Conservation (phyloP, 2,888 invertebrate species). For the Escarpia spicata region DNA sequence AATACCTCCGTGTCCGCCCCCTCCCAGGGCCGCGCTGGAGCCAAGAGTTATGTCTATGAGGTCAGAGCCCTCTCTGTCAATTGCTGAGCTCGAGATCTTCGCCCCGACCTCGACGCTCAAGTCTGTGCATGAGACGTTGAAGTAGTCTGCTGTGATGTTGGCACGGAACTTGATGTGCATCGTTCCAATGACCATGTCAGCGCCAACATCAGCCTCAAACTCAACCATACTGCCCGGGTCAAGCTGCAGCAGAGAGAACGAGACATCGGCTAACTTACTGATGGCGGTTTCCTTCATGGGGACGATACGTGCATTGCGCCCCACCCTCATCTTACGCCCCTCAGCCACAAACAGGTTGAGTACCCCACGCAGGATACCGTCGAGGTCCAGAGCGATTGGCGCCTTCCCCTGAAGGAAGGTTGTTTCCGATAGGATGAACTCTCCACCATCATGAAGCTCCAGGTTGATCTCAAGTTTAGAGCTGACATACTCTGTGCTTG, state of each 20-base stretch:
- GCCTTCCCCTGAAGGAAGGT: slow-evolving; percentile 49
- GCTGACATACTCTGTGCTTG: slow-evolving; percentile 33
- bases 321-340: slow-evolving; percentile 48
- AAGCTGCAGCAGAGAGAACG: slow-evolving; percentile 50
- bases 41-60: slow-evolving; percentile 40
- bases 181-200: slow-evolving; percentile 45
- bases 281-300: slow-evolving; percentile 43
- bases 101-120: slow-evolving; percentile 49
- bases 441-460: slow-evolving; percentile 52
- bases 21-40: slow-evolving; percentile 33
- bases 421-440: slow-evolving; percentile 52
- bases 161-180: slow-evolving; percentile 48
- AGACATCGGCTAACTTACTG: slow-evolving; percentile 36
- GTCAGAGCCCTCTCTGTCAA: slow-evolving; percentile 41
- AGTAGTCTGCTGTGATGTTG: slow-evolving; percentile 46
- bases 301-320: slow-evolving; percentile 48
- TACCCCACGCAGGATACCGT: slow-evolving; percentile 49
- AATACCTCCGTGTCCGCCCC: slow-evolving; percentile 49
- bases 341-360: slow-evolving; percentile 43
- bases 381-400: slow-evolving; percentile 48
- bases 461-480: slow-evolving; percentile 52
- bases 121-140: slow-evolving; percentile 45
- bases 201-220: slow-evolving; percentile 48
- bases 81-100: slow-evolving; percentile 45
- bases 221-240: slow-evolving; percentile 49